Base-by-base conservation (phyloP, 2,888 invertebrate species). In the Drosophila suboccidentalis region DNA sequence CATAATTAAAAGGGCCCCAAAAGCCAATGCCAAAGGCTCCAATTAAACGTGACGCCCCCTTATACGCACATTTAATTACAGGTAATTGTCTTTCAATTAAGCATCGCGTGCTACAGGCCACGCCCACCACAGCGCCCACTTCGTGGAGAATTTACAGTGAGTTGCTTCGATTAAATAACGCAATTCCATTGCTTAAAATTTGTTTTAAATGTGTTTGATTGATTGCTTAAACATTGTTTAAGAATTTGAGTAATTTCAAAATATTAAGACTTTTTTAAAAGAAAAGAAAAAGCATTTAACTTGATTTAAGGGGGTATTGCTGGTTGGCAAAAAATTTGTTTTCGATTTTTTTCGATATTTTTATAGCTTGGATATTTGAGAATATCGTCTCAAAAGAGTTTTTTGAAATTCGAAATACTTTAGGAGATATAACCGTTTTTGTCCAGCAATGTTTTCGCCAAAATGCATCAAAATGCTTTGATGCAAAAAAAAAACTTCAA, bases 31-130 rank as follows among this genome's bases (percentile, higher is more conserved):
- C n/a, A 60, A 64, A 41, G 49, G 43, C 10, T 41, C 75, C 75
- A 88, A 85, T 85, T 88, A 88, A 85, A 85, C 62, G 70, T 72
- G 82, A 61, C 81, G 70, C 65, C 59, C 80, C 76, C 71, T 86
- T 83, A 62, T 66, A 79, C 75, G 65, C 57, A 72, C 82, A 82
- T 65, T 76, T 82, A 87, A 87, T 87, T 85, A 78, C 78, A 75
- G 73, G 58, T 87, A 87, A 87, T 87, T 87, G 80, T 72, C 89
- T 80, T 87, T 87, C 88, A 87, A 89, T 89, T 87, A 87, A 51
- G 54, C 75, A 67, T 84, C 71, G 85, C 85, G 88, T 86, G 85
- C 55, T 29, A 22, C 10, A 19, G 11, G 63, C 60, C 65, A 76
- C 73, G 72, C 77, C 80, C 79, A 36, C 10, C 8, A 32, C 49